Conservation (phyloP, 2,113 vertebrate species). For the Channa maculata region DNA sequence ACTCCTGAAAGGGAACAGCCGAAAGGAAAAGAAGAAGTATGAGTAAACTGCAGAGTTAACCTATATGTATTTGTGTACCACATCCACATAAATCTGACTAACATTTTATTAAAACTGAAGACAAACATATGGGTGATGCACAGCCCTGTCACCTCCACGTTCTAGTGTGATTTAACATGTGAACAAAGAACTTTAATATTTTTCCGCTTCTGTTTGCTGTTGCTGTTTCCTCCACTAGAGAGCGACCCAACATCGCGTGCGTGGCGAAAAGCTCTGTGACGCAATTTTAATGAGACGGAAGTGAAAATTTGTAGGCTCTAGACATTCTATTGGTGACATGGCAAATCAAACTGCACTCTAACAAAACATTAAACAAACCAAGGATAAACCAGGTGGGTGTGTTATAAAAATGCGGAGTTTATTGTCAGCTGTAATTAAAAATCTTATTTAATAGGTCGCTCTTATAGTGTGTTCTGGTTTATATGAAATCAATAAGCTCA, state of each 20-base stretch:
- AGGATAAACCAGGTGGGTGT: conserved; percentile 31
- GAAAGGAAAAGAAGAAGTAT: no score
- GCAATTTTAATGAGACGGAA: conserved; percentile 59
- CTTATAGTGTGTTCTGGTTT: conserved; percentile 5
- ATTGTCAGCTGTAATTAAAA: background rate
- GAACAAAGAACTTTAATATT: no score
- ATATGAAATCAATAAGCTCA: conserved; percentile 31
- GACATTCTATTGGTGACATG: conserved; percentile 53
- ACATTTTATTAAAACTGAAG: no score
- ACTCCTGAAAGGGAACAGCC: no score
- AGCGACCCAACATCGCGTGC: background rate
- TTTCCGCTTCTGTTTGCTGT: background rate
- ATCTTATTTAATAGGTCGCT: background rate
- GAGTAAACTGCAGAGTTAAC: no score
- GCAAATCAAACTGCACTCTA: conserved; percentile 58
- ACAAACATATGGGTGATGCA: no score
- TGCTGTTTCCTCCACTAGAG: conserved; percentile 31
- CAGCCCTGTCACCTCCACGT: no score
- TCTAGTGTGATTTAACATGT: no score
- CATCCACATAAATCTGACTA: no score
- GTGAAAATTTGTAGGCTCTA: conserved; percentile 55
- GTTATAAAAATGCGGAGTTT: background rate
- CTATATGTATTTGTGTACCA: no score
- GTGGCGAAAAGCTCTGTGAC: conserved; percentile 9
- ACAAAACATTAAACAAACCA: conserved; percentile 11